phyloP scores from a whole-genome alignment of 2,113 vertebrate species.

The Ptilonorhynchus violaceus region DNA sequence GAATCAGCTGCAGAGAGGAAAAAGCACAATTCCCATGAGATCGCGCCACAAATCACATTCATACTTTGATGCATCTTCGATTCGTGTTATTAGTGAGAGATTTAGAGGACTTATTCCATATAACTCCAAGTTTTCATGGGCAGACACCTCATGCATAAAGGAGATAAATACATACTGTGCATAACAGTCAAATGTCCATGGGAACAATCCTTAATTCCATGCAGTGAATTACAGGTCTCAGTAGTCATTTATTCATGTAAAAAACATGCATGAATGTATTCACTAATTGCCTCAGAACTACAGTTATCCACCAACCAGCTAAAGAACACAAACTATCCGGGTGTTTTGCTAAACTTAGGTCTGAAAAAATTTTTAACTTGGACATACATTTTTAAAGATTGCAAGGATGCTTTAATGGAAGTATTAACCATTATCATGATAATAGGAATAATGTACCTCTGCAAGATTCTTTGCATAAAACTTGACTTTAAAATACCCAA shows the following conservation, averaged over 20 bases:
- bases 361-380: not conserved
- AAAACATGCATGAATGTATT: not conserved
- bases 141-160: slow-evolving; percentile 45
- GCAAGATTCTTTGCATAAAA: slow-evolving; percentile 25
- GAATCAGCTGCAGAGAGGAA: slow-evolving; percentile 80
- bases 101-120: not conserved
- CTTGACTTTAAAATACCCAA: not conserved
- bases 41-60: not conserved
- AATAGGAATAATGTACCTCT: slow-evolving; percentile 60
- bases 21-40: not conserved
- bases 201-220: slow-evolving; percentile 3
- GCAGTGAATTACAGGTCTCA: not conserved
- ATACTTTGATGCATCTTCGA: not conserved
- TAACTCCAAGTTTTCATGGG: not conserved
- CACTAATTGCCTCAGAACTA: not conserved
- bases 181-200: not conserved
- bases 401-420: not conserved
- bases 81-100: not conserved
- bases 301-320: not conserved
- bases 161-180: not conserved
- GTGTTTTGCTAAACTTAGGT: not conserved
- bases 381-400: not conserved
- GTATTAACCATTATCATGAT: not conserved
- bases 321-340: not conserved
- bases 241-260: not conserved